Percentiles rank a stretch among this genome's conserved stretches.
Conservation (phyloP, 1,140 invertebrate species). For the Melitaea cinxia region DNA sequence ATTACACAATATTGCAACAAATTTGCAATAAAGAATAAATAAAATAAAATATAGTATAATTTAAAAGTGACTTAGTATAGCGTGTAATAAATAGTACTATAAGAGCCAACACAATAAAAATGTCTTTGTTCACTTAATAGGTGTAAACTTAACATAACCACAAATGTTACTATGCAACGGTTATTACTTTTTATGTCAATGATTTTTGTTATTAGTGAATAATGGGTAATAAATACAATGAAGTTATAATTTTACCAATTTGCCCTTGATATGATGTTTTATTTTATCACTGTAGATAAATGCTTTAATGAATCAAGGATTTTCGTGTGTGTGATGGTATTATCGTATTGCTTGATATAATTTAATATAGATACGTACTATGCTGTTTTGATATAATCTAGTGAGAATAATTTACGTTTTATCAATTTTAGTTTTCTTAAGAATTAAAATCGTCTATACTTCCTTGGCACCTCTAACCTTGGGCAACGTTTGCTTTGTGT, state of each 20-base stretch:
- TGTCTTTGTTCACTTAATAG: constrained; percentile 1
- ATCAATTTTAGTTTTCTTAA: too few species aligned
- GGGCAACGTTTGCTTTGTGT: too few species aligned
- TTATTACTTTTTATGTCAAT: neutral
- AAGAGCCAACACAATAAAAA: neutral
- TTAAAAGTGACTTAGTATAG: too few species aligned
- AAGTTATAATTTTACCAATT: neutral
- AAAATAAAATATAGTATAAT: too few species aligned
- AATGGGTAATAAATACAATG: neutral
- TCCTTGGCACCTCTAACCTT: too few species aligned
- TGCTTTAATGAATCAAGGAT: neutral
- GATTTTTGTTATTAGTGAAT: neutral
- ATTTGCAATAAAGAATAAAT: too few species aligned
- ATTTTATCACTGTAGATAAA: neutral
- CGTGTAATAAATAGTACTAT: neutral
- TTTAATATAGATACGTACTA: too few species aligned
- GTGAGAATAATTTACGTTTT: too few species aligned
- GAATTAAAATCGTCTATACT: too few species aligned
- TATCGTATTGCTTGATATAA: neutral
- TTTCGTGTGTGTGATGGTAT: neutral
- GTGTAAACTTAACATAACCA: neutral
- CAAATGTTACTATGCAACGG: neutral
- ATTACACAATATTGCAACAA: too few species aligned
- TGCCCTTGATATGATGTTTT: neutral
- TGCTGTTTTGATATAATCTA: too few species aligned